Base-by-base conservation (phyloP, 2,113 vertebrate genomes). In the Oncorhynchus mykiss region DNA sequence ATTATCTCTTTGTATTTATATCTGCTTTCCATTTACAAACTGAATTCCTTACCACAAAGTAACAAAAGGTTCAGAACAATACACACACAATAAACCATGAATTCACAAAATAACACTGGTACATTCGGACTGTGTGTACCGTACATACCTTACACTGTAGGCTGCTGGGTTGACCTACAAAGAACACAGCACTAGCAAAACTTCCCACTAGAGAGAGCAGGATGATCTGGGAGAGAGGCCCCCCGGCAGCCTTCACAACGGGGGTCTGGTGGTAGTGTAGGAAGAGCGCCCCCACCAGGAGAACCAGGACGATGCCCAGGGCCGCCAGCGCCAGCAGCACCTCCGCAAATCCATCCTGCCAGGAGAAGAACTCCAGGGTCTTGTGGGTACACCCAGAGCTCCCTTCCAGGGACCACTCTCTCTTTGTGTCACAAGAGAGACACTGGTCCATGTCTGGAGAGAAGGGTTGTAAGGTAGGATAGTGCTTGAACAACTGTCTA, bases 361-460 rank as follows among this genome's bases (percentile, higher is more conserved):
- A 97, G 78, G 77, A 71, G 9, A 97, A 95, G 85, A 88, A 95
- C 51, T 92, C 81, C 8, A 93, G 51, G 22, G 80, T 64, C 86
- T 96, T 98, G 24, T 84, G 84, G 51, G 86, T 90, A 85, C 95
- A 96, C 0, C 0, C 48, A 1, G 91, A 84, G 60, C 95, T 96
- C 70, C 92, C 93, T n/a, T 69, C 0, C 0, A 92, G 90, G 67
- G 96, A 92, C 95, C 96, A 96, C 78, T 95, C 94, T 27, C 71
- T 93, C 78, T 83, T 67, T 5, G 86, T 88, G 80, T 94, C 90
- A 27, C 96, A 97, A 49, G 67, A 85, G 79, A 93, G 86, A 83
- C 96, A 98, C 74, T 92, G 87, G 79, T 94, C 94, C 93, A 94
- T 95, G 83, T 97, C 96, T 98, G 85, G 59, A 87, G 90, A 51